Evolutionary conservation across 2,113 vertebrate genomes (phyloP).

Genomic region (Thamnophis sirtalis): DNA sequence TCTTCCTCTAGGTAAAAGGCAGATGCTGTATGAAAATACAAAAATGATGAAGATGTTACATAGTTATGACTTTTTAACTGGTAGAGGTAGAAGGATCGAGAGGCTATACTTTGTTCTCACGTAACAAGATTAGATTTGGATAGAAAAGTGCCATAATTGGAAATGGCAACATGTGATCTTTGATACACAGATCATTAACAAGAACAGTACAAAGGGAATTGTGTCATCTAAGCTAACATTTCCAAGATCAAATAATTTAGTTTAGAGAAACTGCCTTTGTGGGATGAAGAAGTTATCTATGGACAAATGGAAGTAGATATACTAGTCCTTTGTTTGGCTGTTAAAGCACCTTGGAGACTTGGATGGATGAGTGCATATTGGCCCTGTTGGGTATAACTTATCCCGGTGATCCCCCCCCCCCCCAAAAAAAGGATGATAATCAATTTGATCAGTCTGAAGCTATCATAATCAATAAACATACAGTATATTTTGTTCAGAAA

Average conservation of each 20-base stretch:
- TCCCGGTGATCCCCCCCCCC: background rate
- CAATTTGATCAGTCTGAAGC: background rate
- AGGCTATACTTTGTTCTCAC: background rate
- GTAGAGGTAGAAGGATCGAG: background rate
- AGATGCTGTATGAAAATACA: no score
- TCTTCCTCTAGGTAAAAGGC: no score
- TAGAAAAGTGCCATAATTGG: background rate
- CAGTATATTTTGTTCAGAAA: background rate
- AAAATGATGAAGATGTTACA: no score
- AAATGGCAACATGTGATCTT: background rate
- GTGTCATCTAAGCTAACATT: background rate
- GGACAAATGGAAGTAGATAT: background rate
- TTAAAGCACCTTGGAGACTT: background rate
- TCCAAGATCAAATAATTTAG: background rate
- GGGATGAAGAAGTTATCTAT: background rate
- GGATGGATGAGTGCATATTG: background rate
- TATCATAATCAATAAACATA: background rate
- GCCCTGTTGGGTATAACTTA: background rate
- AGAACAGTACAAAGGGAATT: background rate
- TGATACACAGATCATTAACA: background rate
- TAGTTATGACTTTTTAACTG: no score
- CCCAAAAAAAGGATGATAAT: background rate
- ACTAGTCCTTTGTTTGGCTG: background rate
- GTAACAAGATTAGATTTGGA: background rate
- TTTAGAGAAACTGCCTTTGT: background rate